Evolutionary conservation across 2,797 vertebrate genomes (phyloP), one percentile per base, ranked within the genome.

Genomic region (Onychomys arenicola): DNA sequence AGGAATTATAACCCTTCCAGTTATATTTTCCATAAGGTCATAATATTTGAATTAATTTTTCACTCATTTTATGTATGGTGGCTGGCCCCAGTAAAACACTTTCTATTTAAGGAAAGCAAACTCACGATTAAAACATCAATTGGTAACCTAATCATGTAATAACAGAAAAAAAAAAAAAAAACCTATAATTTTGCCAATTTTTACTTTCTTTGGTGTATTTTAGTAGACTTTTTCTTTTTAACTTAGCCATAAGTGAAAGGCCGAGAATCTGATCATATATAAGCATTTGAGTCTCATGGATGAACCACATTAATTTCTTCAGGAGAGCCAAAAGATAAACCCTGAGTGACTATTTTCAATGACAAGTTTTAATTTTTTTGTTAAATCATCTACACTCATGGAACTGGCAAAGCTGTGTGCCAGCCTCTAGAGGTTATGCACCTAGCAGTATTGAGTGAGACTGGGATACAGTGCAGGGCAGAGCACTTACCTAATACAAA

Each of bases 141-240:
- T 76, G 19, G 81, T 82, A 86, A 96, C 75, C 59, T 80, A 93
- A 82, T 88, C 49, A 78, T 11, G 43, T 61, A 83, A 89, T 63
- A 89, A 52, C 52, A 84, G 65, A 75, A n/a, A n/a, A 75, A 82
- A 75, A 93, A 95, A 82, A n/a, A 82, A 75, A 93, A 95, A 82
- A 43, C 4, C 59, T 87, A 6, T 23, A 46, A 93, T 91, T 91
- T 43, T 67, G 82, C 75, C 91, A 77, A 84, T 81, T 89, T 86
- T 81, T 87, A 73, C 80, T 77, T 61, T 93, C 90, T 82, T 23
- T 90, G 49, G 32, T n/a, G 46, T 13, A 34, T 40, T 77, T 90
- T 43, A 93, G 61, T 21, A 32, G 8, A 52, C 40, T 75, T 7
- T 16, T 83, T 52, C 7, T 16, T 83, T 52, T n/a, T 5, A 71